Percentiles rank a stretch among this genome's conserved stretches.
phyloP scores from a whole-genome alignment of 2,113 vertebrate species.

The Prinia subflava region DNA sequence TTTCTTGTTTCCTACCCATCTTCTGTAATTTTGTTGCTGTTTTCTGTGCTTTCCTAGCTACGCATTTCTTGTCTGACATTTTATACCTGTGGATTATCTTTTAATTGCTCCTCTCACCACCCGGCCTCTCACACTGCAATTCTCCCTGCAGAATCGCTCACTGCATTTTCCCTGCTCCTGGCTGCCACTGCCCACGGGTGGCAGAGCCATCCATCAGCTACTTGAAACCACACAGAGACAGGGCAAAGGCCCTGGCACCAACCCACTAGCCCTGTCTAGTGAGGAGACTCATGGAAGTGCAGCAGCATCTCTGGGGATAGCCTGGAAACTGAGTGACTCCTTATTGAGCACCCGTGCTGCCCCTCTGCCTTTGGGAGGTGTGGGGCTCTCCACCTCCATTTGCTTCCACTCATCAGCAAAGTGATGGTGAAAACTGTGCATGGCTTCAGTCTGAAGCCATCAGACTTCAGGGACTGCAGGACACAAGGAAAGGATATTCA shows the following conservation, averaged over 20 bases:
- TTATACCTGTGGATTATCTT: not conserved
- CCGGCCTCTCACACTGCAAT: fast-evolving
- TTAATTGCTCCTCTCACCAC: not conserved
- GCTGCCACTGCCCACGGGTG: not conserved
- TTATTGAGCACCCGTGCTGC: fast-evolving
- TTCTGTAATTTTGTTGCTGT: not conserved
- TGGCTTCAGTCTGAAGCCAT: not conserved
- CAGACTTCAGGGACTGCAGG: not conserved
- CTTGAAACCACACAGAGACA: not conserved
- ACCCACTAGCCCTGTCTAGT: not conserved
- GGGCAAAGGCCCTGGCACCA: not conserved
- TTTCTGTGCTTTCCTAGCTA: not conserved
- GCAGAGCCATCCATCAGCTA: not conserved
- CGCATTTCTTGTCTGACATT: not conserved
- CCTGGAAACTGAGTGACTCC: not conserved
- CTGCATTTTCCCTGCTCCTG: not conserved
- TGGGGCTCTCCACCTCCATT: fast-evolving
- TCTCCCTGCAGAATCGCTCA: not conserved
- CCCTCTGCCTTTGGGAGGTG: not conserved
- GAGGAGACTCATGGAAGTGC: not conserved
- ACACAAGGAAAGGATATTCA: not conserved
- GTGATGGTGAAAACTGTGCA: not conserved
- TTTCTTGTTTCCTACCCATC: not conserved
- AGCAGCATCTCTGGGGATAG: not conserved
- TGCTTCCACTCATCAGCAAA: not conserved